Evolutionary conservation across 2,797 vertebrate genomes (phyloP).

Genomic region (Holocentrus rufus): DNA sequence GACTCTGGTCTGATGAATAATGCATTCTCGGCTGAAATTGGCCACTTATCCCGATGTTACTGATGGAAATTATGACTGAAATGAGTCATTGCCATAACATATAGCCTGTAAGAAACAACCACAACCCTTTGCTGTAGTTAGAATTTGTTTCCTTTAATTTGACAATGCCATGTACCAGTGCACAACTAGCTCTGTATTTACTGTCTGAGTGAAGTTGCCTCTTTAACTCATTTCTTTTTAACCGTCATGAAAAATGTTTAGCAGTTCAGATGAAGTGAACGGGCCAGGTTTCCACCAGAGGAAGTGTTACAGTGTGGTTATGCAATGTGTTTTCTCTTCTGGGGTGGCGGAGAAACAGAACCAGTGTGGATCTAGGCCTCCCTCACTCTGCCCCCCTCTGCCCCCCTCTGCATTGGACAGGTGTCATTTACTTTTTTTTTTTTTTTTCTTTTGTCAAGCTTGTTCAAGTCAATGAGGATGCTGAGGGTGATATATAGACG

Average conservation of each 20-base stretch:
- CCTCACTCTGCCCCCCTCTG: neutral
- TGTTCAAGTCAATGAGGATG: slow-evolving; percentile 29
- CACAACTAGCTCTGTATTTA: slow-evolving; percentile 60
- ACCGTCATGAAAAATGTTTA: slow-evolving; percentile 32
- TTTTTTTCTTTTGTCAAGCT: slow-evolving; percentile 65
- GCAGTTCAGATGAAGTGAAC: slow-evolving; percentile 42
- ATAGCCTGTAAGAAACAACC: neutral
- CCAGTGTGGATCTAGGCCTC: slow-evolving; percentile 49
- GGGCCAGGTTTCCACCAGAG: slow-evolving; percentile 36
- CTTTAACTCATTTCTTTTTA: slow-evolving; percentile 47
- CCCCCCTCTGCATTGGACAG: slow-evolving; percentile 11
- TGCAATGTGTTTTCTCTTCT: slow-evolving; percentile 30
- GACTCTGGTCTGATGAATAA: neutral
- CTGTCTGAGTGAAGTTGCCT: slow-evolving; percentile 46
- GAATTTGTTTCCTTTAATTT: slow-evolving; percentile 48
- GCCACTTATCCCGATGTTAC: neutral
- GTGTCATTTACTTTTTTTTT: slow-evolving; percentile 60
- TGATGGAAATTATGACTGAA: neutral
- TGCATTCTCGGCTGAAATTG: neutral
- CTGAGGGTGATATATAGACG: slow-evolving; percentile 36
- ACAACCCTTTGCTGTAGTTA: slow-evolving; percentile 11
- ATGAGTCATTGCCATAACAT: slow-evolving; percentile 38
- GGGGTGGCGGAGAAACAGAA: slow-evolving; percentile 28
- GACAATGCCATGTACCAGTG: slow-evolving; percentile 58
- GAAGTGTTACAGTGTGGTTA: slow-evolving; percentile 24